Conservation (phyloP, 2,797 vertebrate genomes). For the Balearica regulorum region DNA sequence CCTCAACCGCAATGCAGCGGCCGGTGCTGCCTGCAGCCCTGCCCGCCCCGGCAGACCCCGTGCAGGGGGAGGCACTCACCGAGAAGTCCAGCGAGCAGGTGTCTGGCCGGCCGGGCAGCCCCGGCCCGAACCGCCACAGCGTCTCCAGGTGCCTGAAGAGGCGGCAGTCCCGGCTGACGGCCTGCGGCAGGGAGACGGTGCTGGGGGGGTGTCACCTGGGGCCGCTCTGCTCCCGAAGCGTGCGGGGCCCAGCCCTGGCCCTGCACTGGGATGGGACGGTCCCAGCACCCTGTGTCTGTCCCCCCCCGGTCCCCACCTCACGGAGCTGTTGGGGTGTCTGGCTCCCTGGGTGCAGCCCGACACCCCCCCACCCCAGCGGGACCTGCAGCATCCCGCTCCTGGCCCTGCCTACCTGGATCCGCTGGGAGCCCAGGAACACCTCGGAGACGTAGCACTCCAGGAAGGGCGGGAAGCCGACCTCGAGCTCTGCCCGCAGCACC, state of each 20-base stretch:
- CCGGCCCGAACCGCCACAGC: slow-evolving; percentile 77
- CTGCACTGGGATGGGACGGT: neutral
- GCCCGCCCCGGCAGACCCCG: neutral
- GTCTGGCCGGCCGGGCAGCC: slow-evolving; percentile 20
- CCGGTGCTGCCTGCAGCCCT: neutral
- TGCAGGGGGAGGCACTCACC: slow-evolving; percentile 54
- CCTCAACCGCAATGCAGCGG: neutral
- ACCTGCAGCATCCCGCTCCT: neutral
- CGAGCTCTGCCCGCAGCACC: slow-evolving; percentile 64
- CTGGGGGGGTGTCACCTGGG: too few relatives aligned
- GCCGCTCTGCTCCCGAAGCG: neutral
- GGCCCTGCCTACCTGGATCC: slow-evolving; percentile 70
- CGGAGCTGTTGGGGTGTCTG: neutral
- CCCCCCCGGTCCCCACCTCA: neutral
- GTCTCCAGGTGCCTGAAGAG: slow-evolving; percentile 83
- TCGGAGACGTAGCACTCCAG: slow-evolving; percentile 76
- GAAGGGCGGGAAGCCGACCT: slow-evolving; percentile 79
- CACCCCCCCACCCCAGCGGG: neutral
- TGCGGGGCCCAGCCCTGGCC: too few relatives aligned
- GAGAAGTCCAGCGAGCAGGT: slow-evolving; percentile 77
- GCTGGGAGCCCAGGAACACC: slow-evolving; percentile 70
- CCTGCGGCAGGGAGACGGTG: slow-evolving; percentile 52
- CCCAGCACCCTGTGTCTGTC: neutral
- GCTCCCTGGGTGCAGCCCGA: neutral
- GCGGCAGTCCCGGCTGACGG: slow-evolving; percentile 73